These are phyloP conservation scores for Willisornis vidua DNA, from an alignment of 2,113 vertebrate species.

Conservation along the genomic window DNA sequence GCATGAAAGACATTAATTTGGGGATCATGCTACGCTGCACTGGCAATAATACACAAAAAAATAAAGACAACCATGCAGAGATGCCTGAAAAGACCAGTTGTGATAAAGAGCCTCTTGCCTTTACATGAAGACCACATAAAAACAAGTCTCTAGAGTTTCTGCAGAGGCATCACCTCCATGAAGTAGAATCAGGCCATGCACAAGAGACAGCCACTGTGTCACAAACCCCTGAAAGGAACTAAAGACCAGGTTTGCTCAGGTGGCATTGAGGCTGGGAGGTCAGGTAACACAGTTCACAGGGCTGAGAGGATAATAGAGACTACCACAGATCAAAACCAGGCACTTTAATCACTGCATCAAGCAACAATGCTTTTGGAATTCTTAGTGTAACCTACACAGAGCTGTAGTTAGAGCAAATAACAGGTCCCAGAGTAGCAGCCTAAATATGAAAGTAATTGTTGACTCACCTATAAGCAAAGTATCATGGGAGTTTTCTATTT, in stretches of 20 bases:
- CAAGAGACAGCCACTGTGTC: not conserved
- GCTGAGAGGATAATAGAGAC: not conserved
- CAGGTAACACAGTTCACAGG: not conserved
- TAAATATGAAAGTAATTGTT: not conserved
- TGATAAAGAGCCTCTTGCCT: not conserved
- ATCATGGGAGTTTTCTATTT: not conserved
- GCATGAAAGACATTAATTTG: not conserved
- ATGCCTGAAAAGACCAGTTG: not conserved
- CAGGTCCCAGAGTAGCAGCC: not conserved
- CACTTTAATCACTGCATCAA: not conserved
- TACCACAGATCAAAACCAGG: not conserved
- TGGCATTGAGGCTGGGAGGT: fast-evolving
- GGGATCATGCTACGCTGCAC: not conserved
- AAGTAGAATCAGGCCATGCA: not conserved
- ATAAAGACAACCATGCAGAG: not conserved
- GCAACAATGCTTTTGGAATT: not conserved
- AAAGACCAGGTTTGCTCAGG: not conserved
- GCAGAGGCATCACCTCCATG: not conserved
- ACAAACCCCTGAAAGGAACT: not conserved
- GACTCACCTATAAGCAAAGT: not conserved
- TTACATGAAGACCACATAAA: not conserved
- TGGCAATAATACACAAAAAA: not conserved
- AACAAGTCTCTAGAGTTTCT: not conserved
- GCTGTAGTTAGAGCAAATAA: not conserved
- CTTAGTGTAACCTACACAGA: not conserved